Evolutionary conservation across 2,888 invertebrate species (phyloP).

Genomic region (Leucophora obtusa): DNA sequence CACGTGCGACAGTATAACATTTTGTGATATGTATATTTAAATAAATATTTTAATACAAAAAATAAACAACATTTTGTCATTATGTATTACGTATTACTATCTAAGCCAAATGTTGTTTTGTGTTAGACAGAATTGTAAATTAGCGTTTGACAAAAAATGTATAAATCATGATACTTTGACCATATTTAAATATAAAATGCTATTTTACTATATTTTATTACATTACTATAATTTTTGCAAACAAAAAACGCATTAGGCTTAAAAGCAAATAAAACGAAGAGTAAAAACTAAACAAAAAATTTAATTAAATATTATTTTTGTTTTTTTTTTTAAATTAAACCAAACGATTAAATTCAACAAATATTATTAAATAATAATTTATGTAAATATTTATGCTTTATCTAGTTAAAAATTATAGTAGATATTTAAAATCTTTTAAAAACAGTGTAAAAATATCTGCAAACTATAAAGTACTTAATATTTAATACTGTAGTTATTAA

Average conservation of each 20-base stretch:
- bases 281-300: too few species aligned
- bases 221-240: background rate
- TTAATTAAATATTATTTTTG: background rate
- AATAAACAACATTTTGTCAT: background rate
- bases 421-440: background rate
- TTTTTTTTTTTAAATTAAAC: too few species aligned
- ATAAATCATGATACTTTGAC: background rate
- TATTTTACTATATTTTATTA: background rate
- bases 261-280: background rate
- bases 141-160: background rate
- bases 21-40: background rate
- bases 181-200: background rate
- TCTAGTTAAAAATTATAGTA: too few species aligned
- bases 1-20: background rate
- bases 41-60: background rate
- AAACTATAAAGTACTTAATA: background rate
- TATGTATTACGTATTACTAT: background rate
- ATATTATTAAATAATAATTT: background rate
- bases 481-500: constrained; percentile 32
- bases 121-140: background rate
- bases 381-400: too few species aligned
- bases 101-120: background rate
- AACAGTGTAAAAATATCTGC: background rate
- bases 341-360: background rate
- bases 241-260: background rate